Percentiles rank a stretch among this genome's conserved stretches.
phyloP scores from a whole-genome alignment of 92 coral and sea anemone species.

The Epizoanthus illoricatus region DNA sequence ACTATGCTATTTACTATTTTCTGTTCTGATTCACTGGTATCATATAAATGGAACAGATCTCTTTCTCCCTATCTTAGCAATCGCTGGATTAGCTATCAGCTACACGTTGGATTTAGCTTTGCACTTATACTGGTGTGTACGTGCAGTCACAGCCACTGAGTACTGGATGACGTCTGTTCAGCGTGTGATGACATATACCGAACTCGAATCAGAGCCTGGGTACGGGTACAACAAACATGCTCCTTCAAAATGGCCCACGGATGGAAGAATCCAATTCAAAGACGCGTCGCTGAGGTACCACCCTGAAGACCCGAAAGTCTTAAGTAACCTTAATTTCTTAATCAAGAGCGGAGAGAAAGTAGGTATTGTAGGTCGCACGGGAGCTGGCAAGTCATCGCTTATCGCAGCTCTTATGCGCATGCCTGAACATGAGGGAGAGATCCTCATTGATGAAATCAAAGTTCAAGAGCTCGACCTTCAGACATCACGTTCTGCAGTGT shows the following conservation, averaged over 20 bases:
- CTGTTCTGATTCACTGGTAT: too few relatives aligned
- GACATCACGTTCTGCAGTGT: not conserved
- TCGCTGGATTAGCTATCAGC: not conserved
- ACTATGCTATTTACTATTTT: too few relatives aligned
- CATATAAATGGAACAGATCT: not conserved
- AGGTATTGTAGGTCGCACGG: not conserved
- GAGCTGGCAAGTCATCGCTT: not conserved
- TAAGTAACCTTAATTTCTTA: not conserved
- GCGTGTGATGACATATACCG: not conserved
- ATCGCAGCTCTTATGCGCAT: not conserved
- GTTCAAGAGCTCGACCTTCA: not conserved
- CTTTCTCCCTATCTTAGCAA: not conserved
- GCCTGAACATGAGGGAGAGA: not conserved
- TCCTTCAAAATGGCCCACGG: not conserved
- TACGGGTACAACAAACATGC: not conserved
- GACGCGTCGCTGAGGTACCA: not conserved
- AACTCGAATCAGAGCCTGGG: not conserved
- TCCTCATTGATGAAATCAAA: not conserved
- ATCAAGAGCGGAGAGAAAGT: not conserved
- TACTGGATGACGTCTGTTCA: not conserved
- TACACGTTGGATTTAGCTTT: not conserved
- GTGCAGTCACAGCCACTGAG: not conserved
- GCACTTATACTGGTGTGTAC: not conserved
- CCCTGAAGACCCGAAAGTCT: not conserved
- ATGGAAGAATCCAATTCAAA: not conserved